phyloP scores from a whole-genome alignment of 2,113 vertebrate genomes.

The Canis aureus region DNA sequence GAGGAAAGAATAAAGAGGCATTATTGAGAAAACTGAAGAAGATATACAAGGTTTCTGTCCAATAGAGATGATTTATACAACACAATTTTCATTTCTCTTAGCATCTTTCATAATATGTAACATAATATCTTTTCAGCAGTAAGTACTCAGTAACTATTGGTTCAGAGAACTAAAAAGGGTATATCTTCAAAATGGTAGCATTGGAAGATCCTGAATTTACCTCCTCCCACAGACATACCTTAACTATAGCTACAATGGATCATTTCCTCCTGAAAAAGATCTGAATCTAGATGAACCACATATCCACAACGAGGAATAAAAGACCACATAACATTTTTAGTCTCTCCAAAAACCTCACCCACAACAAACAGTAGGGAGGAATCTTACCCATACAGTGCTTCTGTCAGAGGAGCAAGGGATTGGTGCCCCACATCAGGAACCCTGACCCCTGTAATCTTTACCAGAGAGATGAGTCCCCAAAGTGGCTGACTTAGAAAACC shows the following conservation, averaged over 20 bases:
- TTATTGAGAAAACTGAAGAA: not conserved
- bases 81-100: not conserved
- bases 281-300: not conserved
- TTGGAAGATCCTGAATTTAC: not conserved
- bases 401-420: not conserved
- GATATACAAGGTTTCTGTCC: not conserved
- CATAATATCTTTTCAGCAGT: slow-evolving; percentile 25
- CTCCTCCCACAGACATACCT: not conserved
- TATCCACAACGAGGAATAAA: not conserved
- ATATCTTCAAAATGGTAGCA: not conserved
- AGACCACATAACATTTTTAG: not conserved
- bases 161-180: not conserved
- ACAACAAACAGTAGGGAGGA: not conserved
- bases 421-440: not conserved
- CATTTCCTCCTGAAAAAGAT: not conserved
- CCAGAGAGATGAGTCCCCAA: not conserved
- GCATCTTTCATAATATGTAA: not conserved
- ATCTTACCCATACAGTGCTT: not conserved
- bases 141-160: not conserved
- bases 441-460: not conserved
- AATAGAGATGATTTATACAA: not conserved
- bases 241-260: not conserved
- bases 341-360: not conserved
- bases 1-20: not conserved
- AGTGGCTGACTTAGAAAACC: not conserved